A percentile compares a stretch with the other conserved stretches of the same genome.
These are phyloP conservation scores for Drosophila navojoa DNA, from an alignment of 1,140 invertebrate species.

Conservation along the genomic window DNA sequence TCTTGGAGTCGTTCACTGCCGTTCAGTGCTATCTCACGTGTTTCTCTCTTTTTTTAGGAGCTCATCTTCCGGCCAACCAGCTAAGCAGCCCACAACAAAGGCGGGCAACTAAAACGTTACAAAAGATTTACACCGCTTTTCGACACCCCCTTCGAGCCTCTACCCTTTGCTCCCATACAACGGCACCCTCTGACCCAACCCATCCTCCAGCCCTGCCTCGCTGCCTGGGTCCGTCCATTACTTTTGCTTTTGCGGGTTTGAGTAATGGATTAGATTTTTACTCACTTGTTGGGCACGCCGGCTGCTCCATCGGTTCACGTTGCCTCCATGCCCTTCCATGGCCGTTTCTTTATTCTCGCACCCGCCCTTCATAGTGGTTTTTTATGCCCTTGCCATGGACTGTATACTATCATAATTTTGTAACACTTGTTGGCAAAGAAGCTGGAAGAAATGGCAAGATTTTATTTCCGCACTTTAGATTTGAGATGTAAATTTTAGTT, in stretches of 20 bases:
- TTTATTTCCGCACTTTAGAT: no score
- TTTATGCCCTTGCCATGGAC: slow-evolving; percentile 1
- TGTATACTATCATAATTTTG: not conserved
- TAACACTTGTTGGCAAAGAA: no score
- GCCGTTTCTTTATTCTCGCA: slow-evolving; percentile 16
- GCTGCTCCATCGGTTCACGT: slow-evolving; percentile 14
- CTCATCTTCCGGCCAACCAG: slow-evolving; percentile 34
- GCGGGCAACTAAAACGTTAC: slow-evolving; percentile 62
- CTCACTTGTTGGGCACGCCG: slow-evolving; percentile 59
- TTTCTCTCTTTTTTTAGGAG: slow-evolving; percentile 9
- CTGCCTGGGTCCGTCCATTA: slow-evolving; percentile 49
- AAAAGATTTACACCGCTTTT: slow-evolving; percentile 73
- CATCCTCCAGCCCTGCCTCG: not conserved
- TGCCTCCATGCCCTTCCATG: not conserved
- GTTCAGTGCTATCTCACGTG: no score
- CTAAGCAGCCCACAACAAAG: slow-evolving; percentile 39
- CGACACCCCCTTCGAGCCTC: not conserved
- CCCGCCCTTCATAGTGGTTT: slow-evolving; percentile 26
- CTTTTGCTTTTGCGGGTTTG: slow-evolving; percentile 70
- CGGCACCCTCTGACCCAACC: not conserved
- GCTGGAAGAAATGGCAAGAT: no score
- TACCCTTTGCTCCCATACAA: not conserved
- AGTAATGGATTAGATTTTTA: slow-evolving; percentile 82
- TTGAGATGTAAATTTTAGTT: no score
- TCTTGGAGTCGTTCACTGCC: no score